Base-by-base conservation (phyloP, 2,888 invertebrate genomes). In the Dryobota labecula region DNA sequence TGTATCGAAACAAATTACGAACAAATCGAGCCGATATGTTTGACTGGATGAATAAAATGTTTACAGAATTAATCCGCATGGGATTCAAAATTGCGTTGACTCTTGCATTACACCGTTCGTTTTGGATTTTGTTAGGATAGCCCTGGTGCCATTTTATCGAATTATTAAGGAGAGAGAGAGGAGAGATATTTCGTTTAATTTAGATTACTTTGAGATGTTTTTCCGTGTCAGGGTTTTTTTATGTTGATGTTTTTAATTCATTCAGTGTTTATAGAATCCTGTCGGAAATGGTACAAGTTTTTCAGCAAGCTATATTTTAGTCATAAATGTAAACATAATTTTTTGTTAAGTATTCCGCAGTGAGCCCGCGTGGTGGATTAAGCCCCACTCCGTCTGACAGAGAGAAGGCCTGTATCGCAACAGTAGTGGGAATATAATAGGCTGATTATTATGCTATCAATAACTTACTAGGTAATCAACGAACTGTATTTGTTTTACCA, bases 41-140 rank as follows among this genome's bases (percentile, higher is more conserved):
- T 66, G 78, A 69, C 69, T 69, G 58, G 49, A 62, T 47, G 33
- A n/a, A 68, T 45, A 78, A 65, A 80, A 73, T 73, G 68, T 73
- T 66, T 38, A 54, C 73, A 63, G 54, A 15, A 76, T 81, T 71
- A 65, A 71, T 64, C 58, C 45, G 8, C 24, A 56, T 11, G 54
- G 62, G 71, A 69, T 73, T 68, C 43, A 47, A 78, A 82, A 58
- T 58, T 45, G 30, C 63, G 41, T 56, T 64, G 54, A 61, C 60
- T 63, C 30, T 76, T 61, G 60, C 65, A 51, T 76, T 65, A 60
- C 45, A 69, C 13, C 64, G 38, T 62, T 45, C 65, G 53, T 47
- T 54, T 70, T 69, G 45, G 24, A 58, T 47, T 69, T 56, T 53
- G n/a, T 49, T 27, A 38, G n/a, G 9, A 41, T 47, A 36, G 33